Evolutionary conservation across 2,113 vertebrate genomes (phyloP).

Genomic region (Telmatochromis brichardi): DNA sequence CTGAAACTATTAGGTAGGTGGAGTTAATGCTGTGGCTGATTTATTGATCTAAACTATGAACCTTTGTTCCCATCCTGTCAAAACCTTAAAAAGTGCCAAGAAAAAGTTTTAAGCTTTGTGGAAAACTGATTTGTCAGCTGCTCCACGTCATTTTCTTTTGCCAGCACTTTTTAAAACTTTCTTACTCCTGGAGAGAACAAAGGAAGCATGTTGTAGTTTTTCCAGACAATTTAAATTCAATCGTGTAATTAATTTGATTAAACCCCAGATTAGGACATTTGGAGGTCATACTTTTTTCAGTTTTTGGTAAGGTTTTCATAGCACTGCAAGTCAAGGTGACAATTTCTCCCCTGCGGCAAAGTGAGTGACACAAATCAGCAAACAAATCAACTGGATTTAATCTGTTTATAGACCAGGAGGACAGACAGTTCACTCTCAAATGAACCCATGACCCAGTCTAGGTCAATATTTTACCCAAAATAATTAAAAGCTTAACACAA

Average conservation of each 20-base stretch:
- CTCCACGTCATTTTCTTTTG: background rate
- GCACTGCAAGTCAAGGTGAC: background rate
- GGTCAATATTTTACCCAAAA: background rate
- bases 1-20: background rate
- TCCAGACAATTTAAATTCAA: background rate
- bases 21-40: background rate
- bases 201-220: background rate
- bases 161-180: background rate
- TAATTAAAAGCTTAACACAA: background rate
- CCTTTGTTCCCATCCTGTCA: background rate
- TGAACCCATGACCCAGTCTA: background rate
- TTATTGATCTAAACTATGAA: background rate
- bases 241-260: accelerated
- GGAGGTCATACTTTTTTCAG: background rate
- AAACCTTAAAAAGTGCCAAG: background rate
- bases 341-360: background rate
- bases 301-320: background rate
- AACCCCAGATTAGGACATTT: background rate
- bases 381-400: conserved; percentile 2
- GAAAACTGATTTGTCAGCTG: background rate
- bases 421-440: background rate
- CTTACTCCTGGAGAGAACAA: background rate
- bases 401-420: background rate
- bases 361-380: background rate
- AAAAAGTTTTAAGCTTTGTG: background rate